Conservation (phyloP, 2,113 vertebrate genomes). For the Odontesthes bonariensis region DNA sequence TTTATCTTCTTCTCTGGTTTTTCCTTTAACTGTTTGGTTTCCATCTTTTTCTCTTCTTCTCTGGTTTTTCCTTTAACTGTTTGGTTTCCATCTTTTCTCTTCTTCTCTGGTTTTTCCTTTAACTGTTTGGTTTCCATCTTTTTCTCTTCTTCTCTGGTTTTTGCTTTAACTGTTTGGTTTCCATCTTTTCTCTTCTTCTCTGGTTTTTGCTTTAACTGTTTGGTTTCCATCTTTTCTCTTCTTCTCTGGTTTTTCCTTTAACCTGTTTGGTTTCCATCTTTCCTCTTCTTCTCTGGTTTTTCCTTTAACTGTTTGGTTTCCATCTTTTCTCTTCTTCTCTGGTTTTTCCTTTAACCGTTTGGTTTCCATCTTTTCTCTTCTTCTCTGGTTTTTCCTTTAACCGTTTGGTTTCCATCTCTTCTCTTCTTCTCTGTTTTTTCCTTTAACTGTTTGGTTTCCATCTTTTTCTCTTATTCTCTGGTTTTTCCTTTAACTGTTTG, state of each 20-base stretch:
- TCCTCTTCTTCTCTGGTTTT: neutral
- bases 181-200: neutral
- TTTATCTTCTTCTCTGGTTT: rapidly evolving
- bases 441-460: neutral
- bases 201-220: no score
- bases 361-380: neutral
- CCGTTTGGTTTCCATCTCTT: rapidly evolving
- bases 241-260: no score
- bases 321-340: neutral
- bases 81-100: rapidly evolving
- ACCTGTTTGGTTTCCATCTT: neutral
- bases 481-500: no score
- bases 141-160: neutral
- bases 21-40: no score
- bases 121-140: neutral
- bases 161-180: no score
- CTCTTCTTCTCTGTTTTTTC: neutral
- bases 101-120: neutral
- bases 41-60: neutral
- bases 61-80: no score
- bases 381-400: no score
- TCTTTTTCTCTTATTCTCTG: neutral
- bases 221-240: neutral
- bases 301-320: no score
- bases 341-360: no score